A percentile compares a stretch with the other conserved stretches of the same genome.
Evolutionary conservation across 2,797 vertebrate genomes (phyloP).

Genomic region (Taeniopygia guttata): DNA sequence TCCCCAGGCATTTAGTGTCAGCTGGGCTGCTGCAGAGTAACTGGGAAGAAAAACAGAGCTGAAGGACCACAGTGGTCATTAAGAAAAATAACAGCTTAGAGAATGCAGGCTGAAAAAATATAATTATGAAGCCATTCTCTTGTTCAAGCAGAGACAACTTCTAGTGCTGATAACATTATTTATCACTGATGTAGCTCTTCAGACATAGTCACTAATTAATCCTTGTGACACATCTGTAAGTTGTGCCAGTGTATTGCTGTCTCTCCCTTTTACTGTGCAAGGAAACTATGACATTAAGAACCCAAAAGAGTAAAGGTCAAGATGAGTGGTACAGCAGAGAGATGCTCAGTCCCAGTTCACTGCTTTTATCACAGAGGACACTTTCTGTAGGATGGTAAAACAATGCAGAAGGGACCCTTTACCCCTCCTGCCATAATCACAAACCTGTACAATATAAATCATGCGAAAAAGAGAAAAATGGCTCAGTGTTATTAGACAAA

Average conservation of each 20-base stretch:
- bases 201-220: constrained; percentile 39
- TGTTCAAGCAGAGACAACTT: constrained; percentile 58
- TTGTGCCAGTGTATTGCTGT: neutral
- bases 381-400: neutral
- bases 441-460: neutral
- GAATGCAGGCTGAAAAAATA: constrained; percentile 31
- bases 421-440: neutral
- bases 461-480: neutral
- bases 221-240: neutral
- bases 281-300: neutral
- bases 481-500: neutral
- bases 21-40: neutral
- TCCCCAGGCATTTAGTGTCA: constrained; percentile 47
- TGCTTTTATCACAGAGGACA: neutral
- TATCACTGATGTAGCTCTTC: constrained; percentile 23
- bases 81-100: constrained; percentile 58
- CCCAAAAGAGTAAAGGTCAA: neutral
- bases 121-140: constrained; percentile 42
- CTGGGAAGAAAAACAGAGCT: constrained; percentile 23
- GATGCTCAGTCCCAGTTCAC: neutral
- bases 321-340: neutral
- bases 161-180: constrained; percentile 32
- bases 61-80: constrained; percentile 52
- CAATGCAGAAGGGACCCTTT: neutral
- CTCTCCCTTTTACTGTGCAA: neutral